Percentiles rank a stretch among this genome's conserved stretches.
Conservation (phyloP, 2,888 invertebrate genomes). For the Hanleya hanleyi region DNA sequence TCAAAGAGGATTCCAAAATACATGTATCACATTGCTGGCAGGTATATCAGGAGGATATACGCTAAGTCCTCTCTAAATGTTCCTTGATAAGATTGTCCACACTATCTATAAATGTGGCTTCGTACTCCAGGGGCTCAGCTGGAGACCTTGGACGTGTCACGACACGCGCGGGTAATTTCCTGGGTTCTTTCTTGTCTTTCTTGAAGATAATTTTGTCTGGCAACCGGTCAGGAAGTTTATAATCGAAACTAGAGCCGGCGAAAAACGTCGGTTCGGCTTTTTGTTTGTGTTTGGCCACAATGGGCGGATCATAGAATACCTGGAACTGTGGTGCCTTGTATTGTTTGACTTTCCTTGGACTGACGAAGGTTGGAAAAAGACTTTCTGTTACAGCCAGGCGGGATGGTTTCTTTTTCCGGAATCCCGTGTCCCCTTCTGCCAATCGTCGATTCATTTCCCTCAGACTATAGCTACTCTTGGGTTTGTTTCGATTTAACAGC, state of each 20-base stretch:
- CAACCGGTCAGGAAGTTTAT: conserved; percentile 39
- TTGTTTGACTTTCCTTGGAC: conserved; percentile 52
- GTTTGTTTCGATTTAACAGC: conserved; percentile 16
- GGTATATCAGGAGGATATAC: too few species aligned
- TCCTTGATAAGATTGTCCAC: conserved; percentile 5
- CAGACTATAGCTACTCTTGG: conserved; percentile 23
- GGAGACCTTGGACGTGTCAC: background rate
- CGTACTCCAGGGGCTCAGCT: conserved; percentile 4
- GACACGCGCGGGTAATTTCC: background rate
- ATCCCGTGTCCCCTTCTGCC: conserved; percentile 21
- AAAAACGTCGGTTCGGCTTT: conserved; percentile 37
- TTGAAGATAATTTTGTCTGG: conserved; percentile 35
- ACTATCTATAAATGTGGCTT: background rate
- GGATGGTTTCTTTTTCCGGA: background rate
- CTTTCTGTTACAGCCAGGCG: conserved; percentile 13
- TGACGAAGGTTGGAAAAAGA: conserved; percentile 57
- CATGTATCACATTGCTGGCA: too few species aligned
- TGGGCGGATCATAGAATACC: conserved; percentile 58
- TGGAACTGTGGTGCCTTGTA: conserved; percentile 45
- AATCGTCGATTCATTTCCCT: conserved; percentile 17
- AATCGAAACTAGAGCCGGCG: conserved; percentile 33
- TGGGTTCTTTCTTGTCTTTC: background rate
- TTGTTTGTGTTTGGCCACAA: conserved; percentile 54
- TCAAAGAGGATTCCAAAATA: too few species aligned
- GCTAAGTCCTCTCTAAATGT: background rate